These are phyloP conservation scores for Raja brachyura DNA, from an alignment of 2,113 vertebrate species.

Conservation along the genomic window DNA sequence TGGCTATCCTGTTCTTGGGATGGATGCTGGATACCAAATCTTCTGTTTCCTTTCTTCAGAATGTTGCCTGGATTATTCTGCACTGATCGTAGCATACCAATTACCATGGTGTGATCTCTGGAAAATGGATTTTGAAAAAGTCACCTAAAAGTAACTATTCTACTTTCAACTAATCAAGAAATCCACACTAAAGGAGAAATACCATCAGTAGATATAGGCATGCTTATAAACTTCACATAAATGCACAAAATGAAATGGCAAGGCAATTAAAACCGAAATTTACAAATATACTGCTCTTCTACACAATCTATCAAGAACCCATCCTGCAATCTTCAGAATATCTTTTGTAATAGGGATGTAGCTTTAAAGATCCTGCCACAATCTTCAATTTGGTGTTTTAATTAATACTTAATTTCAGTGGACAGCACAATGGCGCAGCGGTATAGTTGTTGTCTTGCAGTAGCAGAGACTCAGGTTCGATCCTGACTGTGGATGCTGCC, in stretches of 20 bases:
- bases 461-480: too few species aligned
- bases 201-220: slow-evolving; percentile 22
- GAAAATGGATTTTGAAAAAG: slow-evolving; percentile 7
- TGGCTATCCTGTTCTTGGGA: slow-evolving; percentile 38
- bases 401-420: neutral
- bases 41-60: slow-evolving; percentile 32
- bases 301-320: too few species aligned
- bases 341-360: neutral
- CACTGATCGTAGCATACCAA: neutral
- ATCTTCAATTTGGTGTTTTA: neutral
- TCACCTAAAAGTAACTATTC: neutral
- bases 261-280: neutral
- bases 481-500: too few species aligned
- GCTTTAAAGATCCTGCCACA: too few species aligned
- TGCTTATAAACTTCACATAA: slow-evolving; percentile 42
- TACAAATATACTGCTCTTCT: neutral
- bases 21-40: slow-evolving; percentile 31
- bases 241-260: slow-evolving; percentile 37
- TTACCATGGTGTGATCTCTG: neutral
- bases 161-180: neutral
- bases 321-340: too few species aligned
- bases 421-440: too few species aligned
- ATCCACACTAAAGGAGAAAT: neutral
- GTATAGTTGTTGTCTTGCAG: too few species aligned
- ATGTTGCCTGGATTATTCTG: slow-evolving; percentile 32